Conservation (phyloP, 2,113 vertebrate species). For the Helogale parvula region DNA sequence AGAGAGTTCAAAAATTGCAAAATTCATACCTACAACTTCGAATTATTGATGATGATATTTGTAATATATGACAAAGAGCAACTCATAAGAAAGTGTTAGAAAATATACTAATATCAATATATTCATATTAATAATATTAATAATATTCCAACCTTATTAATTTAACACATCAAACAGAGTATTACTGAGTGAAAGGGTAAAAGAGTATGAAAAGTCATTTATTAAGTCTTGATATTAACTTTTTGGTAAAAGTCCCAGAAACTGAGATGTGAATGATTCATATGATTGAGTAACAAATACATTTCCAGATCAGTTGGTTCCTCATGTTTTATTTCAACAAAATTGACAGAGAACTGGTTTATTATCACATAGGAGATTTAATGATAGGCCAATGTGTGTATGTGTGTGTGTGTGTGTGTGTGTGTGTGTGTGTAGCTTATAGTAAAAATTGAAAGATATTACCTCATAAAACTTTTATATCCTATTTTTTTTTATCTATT, state of each 20-base stretch:
- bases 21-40: not conserved
- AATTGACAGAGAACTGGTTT: not conserved
- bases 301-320: not conserved
- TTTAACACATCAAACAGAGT: not conserved
- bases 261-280: not conserved
- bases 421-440: not conserved
- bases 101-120: not conserved
- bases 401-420: no score
- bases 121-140: no score
- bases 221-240: not conserved
- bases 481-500: not conserved
- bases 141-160: not conserved
- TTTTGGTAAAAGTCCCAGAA: not conserved
- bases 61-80: not conserved
- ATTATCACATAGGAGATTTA: not conserved
- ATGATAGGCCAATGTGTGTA: no score
- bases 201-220: not conserved
- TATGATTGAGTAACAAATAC: not conserved
- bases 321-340: not conserved
- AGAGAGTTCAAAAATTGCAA: not conserved
- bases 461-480: not conserved
- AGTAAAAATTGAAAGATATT: not conserved
- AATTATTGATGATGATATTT: not conserved
- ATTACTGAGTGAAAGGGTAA: not conserved
- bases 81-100: not conserved